Evolutionary conservation across 2,113 vertebrate genomes (phyloP), one percentile per base, ranked within the genome.

Genomic region (Xyliphius kryptos): DNA sequence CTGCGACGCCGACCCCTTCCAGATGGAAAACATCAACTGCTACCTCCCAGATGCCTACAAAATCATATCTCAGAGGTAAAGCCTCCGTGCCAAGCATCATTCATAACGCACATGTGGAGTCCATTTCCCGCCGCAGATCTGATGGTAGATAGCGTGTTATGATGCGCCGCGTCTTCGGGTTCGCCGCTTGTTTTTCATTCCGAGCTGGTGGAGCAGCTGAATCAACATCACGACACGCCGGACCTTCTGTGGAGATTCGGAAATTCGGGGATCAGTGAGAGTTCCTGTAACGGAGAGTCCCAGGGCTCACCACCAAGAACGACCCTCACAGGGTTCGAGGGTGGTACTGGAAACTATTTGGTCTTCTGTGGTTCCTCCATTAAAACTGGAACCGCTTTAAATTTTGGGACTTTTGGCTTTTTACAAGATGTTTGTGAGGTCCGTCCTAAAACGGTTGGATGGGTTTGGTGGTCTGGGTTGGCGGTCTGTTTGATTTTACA

Each of bases 21-120:
- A 98, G 86, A 98, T 98, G 96, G 95, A 98, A 82, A 98, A 98
- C 73, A 91, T 91, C 67, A 92, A 97, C 76, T 98, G 96, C 85
- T 97, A 97, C 88, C 96, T 98, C 81, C 94, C 96, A 63, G 96
- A 98, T 2, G 96, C 96, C 82, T 97, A 97, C 88, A 98, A 98
- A 89, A 97, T 98, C 73, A 96, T 96, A 91, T 97, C 95, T 76
- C 94, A 97, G 85, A 97, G 96, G 96, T 97, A 91, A 88, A 74
- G 56, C 5, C 53, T 16, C 5, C 60, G 12, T 63, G 72, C 67
- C 58, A 41, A 46, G 67, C 63, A 55, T 66, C 51, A 51, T 58
- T 61, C 54, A 17, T 19, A 50, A 54, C 54, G 58, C 26, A 66
- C 69, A 69, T 69, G 67, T 66, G 71, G 48, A 51, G 49, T 48